Evolutionary conservation across 2,888 invertebrate species (phyloP), one percentile per base, ranked within the genome.

Genomic region (Orthosia cruda): DNA sequence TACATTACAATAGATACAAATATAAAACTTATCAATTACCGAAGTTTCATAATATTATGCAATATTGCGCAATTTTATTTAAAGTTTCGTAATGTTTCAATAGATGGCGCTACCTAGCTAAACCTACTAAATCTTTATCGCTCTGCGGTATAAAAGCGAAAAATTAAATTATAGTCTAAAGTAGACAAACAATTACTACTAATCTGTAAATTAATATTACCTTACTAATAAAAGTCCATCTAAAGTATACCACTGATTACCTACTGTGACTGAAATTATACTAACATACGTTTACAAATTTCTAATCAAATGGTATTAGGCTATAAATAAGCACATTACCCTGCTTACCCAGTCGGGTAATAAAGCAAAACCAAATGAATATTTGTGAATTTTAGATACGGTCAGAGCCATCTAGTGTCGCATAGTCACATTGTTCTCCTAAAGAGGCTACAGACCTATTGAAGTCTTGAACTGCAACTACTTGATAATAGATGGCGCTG

Each of bases 401-500:
- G 12, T 54, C 40, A 26, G 1, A 20, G 78, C 65, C 81, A 81
- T 70, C 81, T 81, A 66, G 55, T 59, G 73, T 1, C 32, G 5
- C 63, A 55, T 49, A 54, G 16, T 4, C 52, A 11, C 3, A 20
- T 58, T 20, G 5, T 40, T 26, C 0, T 3, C 2, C 3, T n/a
- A n/a, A n/a, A n/a, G n/a, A n/a, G n/a, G n/a, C n/a, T 12, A n/a
- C 0, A 0, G 0, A 47, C 7, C 12, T 9, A 32, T 23, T 4
- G 16, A 80, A 82, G 18, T 20, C 20, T 55, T 23, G 55, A 23
- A 55, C 55, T 89, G 68, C 32, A n/a, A 69, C 89, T 86, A 90
- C 72, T 88, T 23, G 11, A 23, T 61, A 62, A 32, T 2, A 92
- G 89, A 87, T 91, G 88, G 83, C 89, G 83, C 65, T 80, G 26